Evolutionary conservation across 2,888 invertebrate species (phyloP), one percentile per base, ranked within the genome.

Genomic region (Drosophila kuntzei): DNA sequence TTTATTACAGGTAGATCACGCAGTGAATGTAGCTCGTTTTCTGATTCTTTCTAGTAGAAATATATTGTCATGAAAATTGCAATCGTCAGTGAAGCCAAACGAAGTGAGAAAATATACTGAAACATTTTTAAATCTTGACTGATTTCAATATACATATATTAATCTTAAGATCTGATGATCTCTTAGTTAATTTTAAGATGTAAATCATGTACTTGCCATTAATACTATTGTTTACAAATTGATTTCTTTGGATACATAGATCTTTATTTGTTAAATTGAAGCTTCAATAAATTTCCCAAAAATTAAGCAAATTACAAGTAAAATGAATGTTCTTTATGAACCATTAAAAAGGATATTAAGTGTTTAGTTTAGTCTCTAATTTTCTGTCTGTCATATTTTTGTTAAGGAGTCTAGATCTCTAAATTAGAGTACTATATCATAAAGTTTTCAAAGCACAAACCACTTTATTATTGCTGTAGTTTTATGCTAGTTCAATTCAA

Each of bases 401-500:
- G n/a, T 2, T 5, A 6, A 7, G 34, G 14, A 14, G 5, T 6
- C 22, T n/a, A 22, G 0, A 22, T 36, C 0, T 36, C 2, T 14
- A 36, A 36, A 36, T 36, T n/a, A 34, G 32, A 8, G 20, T 55
- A 63, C 55, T 43, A 14, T 2, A 36, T 36, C 36, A 14, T 36
- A 3, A n/a, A 36, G 36, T 34, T n/a, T 39, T 11, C 39, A 39
- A 18, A 20, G 0, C 20, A 14, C 43, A 44, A 25, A 9, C 18
- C 12, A 18, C 18, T 29, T 29, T 32, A 20, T 47, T 2, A 20
- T 8, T 20, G 18, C 29, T 47, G 27, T 16, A 47, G 16, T 29
- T 47, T 32, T 16, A 16, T 47, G 20, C 18, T 29, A 36, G 34
- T 59, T 65, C 50, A 70, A 70, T 59, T 41, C n/a, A 59, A 71